phyloP scores from a whole-genome alignment of 2,113 vertebrate genomes.

The Python bivittatus region DNA sequence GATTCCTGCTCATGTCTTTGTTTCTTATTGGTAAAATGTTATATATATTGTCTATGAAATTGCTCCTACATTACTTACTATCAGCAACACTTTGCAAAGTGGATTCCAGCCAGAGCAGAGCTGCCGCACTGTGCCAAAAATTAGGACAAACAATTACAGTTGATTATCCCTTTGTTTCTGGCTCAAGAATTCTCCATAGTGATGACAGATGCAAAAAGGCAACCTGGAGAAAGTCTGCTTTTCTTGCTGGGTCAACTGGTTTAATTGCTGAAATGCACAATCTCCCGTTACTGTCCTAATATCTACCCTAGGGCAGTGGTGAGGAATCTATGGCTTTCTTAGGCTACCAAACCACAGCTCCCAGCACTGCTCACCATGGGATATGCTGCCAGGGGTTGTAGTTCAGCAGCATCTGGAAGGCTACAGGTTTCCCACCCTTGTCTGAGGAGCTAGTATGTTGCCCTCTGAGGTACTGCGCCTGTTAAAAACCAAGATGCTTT shows the following conservation, averaged over 20 bases:
- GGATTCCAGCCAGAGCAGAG: neutral
- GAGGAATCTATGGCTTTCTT: too few relatives aligned
- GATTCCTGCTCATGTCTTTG: neutral
- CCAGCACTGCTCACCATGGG: too few relatives aligned
- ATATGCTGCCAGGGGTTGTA: too few relatives aligned
- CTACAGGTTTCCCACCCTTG: neutral
- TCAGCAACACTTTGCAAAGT: neutral
- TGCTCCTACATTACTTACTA: neutral
- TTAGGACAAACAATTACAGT: neutral
- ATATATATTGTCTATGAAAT: neutral
- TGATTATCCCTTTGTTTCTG: neutral
- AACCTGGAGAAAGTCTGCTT: neutral
- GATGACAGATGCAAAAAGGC: neutral
- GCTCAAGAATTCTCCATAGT: neutral
- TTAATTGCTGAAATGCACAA: neutral
- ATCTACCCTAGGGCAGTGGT: neutral
- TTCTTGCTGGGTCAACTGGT: neutral
- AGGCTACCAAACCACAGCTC: too few relatives aligned
- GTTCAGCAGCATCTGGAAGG: neutral
- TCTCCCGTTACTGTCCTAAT: neutral
- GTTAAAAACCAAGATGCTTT: neutral
- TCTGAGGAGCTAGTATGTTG: neutral
- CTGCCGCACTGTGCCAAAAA: neutral
- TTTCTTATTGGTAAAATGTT: neutral
- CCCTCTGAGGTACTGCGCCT: neutral